A percentile compares a stretch with the other conserved stretches of the same genome.
Evolutionary conservation across 2,113 vertebrate genomes (phyloP).

Genomic region (Calidris pugnax): DNA sequence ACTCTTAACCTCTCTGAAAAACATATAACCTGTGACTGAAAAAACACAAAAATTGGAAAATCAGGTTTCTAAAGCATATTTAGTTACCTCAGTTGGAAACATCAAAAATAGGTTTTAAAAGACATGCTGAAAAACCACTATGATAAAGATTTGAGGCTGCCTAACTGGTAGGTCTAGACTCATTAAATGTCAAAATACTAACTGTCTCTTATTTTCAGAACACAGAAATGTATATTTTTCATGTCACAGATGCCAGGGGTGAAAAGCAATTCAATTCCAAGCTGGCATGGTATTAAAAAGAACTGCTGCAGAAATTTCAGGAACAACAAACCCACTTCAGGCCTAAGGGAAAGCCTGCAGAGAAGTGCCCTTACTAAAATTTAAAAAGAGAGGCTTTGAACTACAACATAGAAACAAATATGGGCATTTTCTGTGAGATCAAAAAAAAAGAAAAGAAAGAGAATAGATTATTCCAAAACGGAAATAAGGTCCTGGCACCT

Average conservation of each 20-base stretch:
- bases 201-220: conserved; percentile 49
- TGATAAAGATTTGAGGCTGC: background rate
- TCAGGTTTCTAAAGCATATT: background rate
- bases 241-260: conserved; percentile 55
- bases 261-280: conserved; percentile 59
- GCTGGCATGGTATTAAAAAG: conserved; percentile 66
- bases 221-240: conserved; percentile 66
- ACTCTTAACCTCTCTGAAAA: background rate
- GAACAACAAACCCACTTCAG: conserved; percentile 57
- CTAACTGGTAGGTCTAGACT: conserved; percentile 36
- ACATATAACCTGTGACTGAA: background rate
- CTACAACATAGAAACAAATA: conserved; percentile 56
- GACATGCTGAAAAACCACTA: background rate
- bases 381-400: conserved; percentile 59
- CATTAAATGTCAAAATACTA: conserved; percentile 56
- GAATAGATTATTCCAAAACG: conserved; percentile 25
- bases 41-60: background rate
- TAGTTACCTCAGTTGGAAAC: background rate
- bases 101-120: background rate
- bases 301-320: conserved; percentile 60
- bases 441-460: background rate
- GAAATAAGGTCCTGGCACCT: conserved; percentile 38
- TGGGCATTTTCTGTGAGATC: background rate
- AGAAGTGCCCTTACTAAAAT: conserved; percentile 59
- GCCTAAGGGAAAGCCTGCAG: conserved; percentile 61